Evolutionary conservation across 2,888 invertebrate genomes (phyloP).

Genomic region (Pseudococcus viburni): DNA sequence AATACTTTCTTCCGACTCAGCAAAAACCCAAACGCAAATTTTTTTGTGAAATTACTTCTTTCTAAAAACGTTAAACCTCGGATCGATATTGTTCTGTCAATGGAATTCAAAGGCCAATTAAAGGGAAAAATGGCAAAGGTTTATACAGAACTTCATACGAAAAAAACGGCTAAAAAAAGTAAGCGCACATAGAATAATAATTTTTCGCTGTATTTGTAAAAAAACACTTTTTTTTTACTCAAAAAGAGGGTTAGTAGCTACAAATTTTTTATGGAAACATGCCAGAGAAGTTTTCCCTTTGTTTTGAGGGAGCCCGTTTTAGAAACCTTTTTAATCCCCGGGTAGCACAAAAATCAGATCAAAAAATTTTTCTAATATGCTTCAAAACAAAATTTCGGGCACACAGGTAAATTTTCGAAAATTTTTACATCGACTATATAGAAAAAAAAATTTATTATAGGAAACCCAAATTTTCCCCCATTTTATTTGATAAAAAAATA

Average conservation of each 20-base stretch:
- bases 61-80: background rate
- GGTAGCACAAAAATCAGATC: slow-evolving; percentile 73
- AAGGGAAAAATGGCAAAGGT: slow-evolving; percentile 65
- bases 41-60: background rate
- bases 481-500: background rate
- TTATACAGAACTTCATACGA: slow-evolving; percentile 67
- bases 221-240: background rate
- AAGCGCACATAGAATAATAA: background rate
- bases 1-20: background rate
- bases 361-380: slow-evolving; percentile 69
- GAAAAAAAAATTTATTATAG: too few species aligned
- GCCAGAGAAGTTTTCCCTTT: slow-evolving; percentile 88
- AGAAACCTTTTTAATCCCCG: slow-evolving; percentile 82
- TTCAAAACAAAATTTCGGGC: background rate
- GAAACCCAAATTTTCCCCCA: background rate
- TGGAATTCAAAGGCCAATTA: slow-evolving; percentile 63
- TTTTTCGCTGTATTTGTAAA: background rate
- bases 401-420: background rate
- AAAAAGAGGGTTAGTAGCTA: slow-evolving; percentile 81
- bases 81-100: slow-evolving; percentile 6
- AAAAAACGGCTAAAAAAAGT: slow-evolving; percentile 45
- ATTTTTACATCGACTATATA: background rate
- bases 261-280: slow-evolving; percentile 86
- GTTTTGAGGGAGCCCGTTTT: slow-evolving; percentile 88
- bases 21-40: background rate